A percentile compares a stretch with the other conserved stretches of the same genome.
Evolutionary conservation across 92 coral and sea anemone genomes (phyloP).

Genomic region (Nematostella vectensis): DNA sequence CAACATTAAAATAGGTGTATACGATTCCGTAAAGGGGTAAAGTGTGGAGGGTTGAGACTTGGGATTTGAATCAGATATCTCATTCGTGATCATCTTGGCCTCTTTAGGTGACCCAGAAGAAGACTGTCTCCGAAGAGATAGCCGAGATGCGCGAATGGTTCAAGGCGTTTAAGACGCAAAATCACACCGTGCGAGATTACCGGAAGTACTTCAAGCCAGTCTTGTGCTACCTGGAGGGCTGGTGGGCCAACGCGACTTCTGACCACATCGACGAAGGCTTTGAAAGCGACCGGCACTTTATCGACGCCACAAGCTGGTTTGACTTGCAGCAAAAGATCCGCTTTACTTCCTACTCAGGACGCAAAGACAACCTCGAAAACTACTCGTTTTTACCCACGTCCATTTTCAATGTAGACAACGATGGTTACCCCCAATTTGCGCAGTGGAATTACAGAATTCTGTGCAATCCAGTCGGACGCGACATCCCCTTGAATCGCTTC

Average conservation of each 20-base stretch:
- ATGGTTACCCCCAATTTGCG: conserved; percentile 34
- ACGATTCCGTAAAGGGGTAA: no score
- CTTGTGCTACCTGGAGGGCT: conserved; percentile 69
- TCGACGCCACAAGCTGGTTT: conserved; percentile 60
- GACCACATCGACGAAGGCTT: conserved; percentile 55
- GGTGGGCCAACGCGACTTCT: conserved; percentile 48
- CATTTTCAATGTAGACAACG: conserved; percentile 38
- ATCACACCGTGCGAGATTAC: conserved; percentile 54
- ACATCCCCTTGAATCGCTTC: conserved; percentile 51
- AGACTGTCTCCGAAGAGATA: conserved; percentile 37
- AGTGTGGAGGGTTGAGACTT: no score
- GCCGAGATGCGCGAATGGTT: conserved; percentile 87
- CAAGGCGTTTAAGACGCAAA: conserved; percentile 73
- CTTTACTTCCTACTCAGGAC: conserved; percentile 61
- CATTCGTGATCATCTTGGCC: no score
- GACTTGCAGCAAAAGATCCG: conserved; percentile 68
- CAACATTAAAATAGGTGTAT: no score
- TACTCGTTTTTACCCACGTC: conserved; percentile 59
- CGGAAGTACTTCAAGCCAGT: conserved; percentile 79
- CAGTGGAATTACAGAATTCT: conserved; percentile 72
- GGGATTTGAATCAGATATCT: no score
- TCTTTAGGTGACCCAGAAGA: conserved; percentile 28
- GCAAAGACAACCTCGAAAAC: conserved; percentile 64
- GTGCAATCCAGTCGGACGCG: conserved; percentile 51
- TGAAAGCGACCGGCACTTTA: conserved; percentile 69